A percentile compares a stretch with the other conserved stretches of the same genome.
Conservation (phyloP, 2,888 invertebrate species). For the Drosophila percnosoma region DNA sequence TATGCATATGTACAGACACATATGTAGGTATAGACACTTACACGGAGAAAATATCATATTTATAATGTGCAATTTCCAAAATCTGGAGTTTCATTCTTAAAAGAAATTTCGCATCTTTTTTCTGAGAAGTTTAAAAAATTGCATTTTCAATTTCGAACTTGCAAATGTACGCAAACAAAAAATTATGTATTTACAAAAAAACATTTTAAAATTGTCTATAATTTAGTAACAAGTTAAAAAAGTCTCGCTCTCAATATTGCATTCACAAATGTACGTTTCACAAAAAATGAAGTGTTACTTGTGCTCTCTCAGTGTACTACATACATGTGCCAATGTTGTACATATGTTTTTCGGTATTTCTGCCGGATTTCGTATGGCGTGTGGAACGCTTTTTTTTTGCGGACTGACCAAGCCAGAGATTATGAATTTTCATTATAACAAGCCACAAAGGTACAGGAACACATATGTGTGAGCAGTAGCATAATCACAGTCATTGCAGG, state of each 20-base stretch:
- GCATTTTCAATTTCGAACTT: no score
- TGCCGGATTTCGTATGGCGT: slow-evolving; percentile 34
- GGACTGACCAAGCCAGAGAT: slow-evolving; percentile 54
- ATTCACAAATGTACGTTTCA: neutral
- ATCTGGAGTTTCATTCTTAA: neutral
- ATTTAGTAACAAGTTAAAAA: neutral
- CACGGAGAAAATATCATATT: neutral
- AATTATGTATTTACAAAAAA: no score
- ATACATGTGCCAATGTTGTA: neutral
- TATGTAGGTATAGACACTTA: neutral
- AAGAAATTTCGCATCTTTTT: neutral
- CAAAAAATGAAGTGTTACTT: neutral
- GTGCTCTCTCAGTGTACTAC: neutral
- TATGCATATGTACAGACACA: neutral
- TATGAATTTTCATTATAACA: slow-evolving; percentile 74
- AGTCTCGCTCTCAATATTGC: neutral
- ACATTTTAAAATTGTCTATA: neutral
- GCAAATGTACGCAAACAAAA: no score
- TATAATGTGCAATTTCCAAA: neutral
- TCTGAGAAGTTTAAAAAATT: no score
- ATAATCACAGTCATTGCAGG: slow-evolving; percentile 6
- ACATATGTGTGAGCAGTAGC: neutral
- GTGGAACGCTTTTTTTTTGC: slow-evolving; percentile 28
- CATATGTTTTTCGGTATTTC: slow-evolving; percentile 14
- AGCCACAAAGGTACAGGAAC: slow-evolving; percentile 15